Evolutionary conservation across 2,113 vertebrate species (phyloP).

Genomic region (Amazona guildingii): DNA sequence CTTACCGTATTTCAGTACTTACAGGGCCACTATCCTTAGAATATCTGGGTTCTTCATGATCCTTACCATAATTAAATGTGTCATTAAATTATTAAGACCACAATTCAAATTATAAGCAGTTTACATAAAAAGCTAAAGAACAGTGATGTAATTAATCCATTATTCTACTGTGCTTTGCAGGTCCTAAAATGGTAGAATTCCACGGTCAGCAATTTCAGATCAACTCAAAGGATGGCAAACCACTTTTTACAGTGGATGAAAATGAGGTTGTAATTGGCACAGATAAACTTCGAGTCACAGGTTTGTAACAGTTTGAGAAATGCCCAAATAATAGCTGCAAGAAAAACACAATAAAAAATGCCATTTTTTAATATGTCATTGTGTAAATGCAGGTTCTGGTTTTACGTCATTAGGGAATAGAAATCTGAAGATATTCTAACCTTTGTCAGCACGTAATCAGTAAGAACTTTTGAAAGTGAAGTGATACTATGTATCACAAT

Average conservation of each 20-base stretch:
- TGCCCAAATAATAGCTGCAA: not conserved
- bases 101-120: not conserved
- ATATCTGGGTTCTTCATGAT: not conserved
- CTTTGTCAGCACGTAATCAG: not conserved
- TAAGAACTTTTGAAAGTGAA: not conserved
- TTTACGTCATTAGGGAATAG: not conserved
- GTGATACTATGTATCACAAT: not conserved
- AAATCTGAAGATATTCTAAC: not conserved
- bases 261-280: conserved; percentile 83
- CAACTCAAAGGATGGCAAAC: conserved; percentile 80
- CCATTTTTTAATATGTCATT: not conserved
- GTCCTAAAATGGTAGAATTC: conserved; percentile 83
- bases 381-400: not conserved
- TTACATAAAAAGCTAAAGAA: not conserved
- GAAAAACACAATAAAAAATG: not conserved
- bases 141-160: not conserved
- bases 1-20: not conserved
- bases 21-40: not conserved
- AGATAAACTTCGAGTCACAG: conserved; percentile 92
- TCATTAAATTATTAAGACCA: not conserved
- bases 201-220: conserved; percentile 84
- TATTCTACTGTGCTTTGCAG: conserved; percentile 73
- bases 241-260: conserved; percentile 87
- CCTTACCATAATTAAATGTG: not conserved
- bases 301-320: conserved; percentile 67